Conservation (phyloP, 2,113 vertebrate species). For the Mionectes macconnelli region DNA sequence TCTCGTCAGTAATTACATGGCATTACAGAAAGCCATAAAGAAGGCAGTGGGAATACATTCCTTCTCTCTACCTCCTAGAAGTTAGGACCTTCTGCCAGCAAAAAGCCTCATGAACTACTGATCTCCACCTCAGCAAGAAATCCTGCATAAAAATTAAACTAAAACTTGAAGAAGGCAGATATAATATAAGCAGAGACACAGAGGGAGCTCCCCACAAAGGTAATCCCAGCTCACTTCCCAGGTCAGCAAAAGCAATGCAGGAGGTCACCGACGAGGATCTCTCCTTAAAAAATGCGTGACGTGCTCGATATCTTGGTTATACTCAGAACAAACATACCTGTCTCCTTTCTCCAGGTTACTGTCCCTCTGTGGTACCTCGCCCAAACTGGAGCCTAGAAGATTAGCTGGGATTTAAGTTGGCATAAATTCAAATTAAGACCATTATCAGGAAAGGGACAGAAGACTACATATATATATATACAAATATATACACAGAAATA, state of each 20-base stretch:
- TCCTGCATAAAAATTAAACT: not conserved
- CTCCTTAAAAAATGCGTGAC: fast-evolving
- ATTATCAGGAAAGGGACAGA: not conserved
- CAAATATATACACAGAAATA: no score
- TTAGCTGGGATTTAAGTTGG: not conserved
- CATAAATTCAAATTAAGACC: not conserved
- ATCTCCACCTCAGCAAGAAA: not conserved
- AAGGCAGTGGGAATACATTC: not conserved
- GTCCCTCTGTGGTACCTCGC: not conserved
- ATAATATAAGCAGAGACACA: not conserved
- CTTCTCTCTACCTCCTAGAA: not conserved
- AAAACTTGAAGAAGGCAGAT: not conserved
- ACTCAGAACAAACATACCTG: not conserved
- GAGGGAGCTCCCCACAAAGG: not conserved
- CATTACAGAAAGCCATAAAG: not conserved
- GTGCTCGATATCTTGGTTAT: not conserved
- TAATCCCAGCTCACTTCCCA: not conserved
- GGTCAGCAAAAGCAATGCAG: not conserved
- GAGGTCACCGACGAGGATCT: fast-evolving
- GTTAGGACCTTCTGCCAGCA: not conserved
- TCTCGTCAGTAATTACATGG: not conserved
- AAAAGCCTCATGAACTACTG: not conserved
- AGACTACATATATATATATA: not conserved
- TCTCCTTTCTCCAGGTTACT: not conserved
- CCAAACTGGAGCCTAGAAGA: not conserved